Percentiles rank a stretch among this genome's conserved stretches.
Conservation (phyloP, 1,140 invertebrate species). For the Calephelis nemesis region DNA sequence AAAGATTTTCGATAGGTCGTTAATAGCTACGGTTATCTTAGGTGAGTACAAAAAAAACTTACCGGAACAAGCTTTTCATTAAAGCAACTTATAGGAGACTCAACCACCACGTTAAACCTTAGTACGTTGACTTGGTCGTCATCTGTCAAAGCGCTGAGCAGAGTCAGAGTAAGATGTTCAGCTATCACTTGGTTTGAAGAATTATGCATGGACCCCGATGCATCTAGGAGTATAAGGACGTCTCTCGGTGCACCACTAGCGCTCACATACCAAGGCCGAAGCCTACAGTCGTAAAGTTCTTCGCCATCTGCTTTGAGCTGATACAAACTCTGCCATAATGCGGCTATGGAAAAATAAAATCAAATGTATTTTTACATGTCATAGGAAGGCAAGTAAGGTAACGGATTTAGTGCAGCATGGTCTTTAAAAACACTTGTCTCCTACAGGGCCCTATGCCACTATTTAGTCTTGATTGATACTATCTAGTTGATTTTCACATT, state of each 20-base stretch:
- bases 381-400: too few species aligned
- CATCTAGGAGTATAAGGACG: constrained; percentile 93
- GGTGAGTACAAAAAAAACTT: constrained; percentile 23
- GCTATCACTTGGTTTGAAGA: constrained; percentile 85
- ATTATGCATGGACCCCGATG: constrained; percentile 96
- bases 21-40: too few species aligned
- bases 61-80: constrained; percentile 71
- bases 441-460: too few species aligned
- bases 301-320: constrained; percentile 47
- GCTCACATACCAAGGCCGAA: constrained; percentile 94
- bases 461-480: too few species aligned
- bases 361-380: not conserved
- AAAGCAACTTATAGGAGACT: constrained; percentile 62
- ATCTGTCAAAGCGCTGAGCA: constrained; percentile 94
- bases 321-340: constrained; percentile 59
- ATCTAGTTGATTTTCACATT: too few species aligned
- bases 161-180: constrained; percentile 90
- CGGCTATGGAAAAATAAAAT: constrained; percentile 41
- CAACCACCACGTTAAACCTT: constrained; percentile 76
- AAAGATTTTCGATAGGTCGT: too few species aligned
- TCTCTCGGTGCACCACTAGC: constrained; percentile 95
- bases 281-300: constrained; percentile 87
- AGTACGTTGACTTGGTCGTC: constrained; percentile 97
- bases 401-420: too few species aligned
- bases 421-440: too few species aligned